Evolutionary conservation across 2,888 invertebrate genomes (phyloP).

Genomic region (Diarsia mendica): DNA sequence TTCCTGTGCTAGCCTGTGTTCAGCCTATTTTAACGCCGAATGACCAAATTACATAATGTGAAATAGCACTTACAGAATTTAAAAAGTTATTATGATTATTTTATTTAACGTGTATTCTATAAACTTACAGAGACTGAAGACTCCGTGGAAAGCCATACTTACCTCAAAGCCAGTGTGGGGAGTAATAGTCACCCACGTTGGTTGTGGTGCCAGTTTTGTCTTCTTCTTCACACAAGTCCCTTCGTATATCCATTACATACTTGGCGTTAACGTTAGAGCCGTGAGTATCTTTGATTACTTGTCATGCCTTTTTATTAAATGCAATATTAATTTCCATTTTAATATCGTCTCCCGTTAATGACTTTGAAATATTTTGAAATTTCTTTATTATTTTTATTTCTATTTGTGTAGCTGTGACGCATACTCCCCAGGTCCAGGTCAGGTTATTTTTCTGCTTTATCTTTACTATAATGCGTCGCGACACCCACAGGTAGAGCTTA

Average conservation of each 20-base stretch:
- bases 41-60: background rate
- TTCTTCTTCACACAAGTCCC: conserved; percentile 92
- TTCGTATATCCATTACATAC: conserved; percentile 91
- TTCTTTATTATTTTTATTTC: too few relatives aligned
- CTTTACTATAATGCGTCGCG: background rate
- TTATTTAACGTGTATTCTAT: background rate
- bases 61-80: background rate
- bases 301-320: background rate
- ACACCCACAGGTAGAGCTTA: background rate
- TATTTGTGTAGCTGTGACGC: background rate
- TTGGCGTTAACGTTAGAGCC: conserved; percentile 85
- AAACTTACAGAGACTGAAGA: conserved; percentile 76
- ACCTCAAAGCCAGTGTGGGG: conserved; percentile 87
- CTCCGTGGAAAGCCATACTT: conserved; percentile 87
- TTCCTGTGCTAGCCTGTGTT: background rate
- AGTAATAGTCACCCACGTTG: conserved; percentile 88
- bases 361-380: too few relatives aligned
- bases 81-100: background rate
- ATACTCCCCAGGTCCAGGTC: background rate
- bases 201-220: conserved; percentile 90
- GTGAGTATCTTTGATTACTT: conserved; percentile 66
- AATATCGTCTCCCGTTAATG: background rate
- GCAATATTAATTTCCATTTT: background rate
- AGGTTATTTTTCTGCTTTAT: background rate
- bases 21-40: background rate